These are phyloP conservation scores for Muschampia plurimacula DNA, from an alignment of 2,888 invertebrate genomes.

Conservation along the genomic window DNA sequence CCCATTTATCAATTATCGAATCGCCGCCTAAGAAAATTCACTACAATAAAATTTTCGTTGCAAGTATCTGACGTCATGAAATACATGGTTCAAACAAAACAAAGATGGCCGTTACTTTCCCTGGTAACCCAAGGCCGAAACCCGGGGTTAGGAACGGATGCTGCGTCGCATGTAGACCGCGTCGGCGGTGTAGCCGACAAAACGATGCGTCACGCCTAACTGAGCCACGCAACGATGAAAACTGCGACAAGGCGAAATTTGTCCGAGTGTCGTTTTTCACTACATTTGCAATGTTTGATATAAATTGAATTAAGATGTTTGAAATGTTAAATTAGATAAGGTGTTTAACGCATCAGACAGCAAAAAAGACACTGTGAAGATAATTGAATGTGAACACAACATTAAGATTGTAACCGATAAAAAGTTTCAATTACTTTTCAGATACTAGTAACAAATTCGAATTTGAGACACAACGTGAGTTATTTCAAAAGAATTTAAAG, in stretches of 20 bases:
- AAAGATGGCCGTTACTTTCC: slow-evolving; percentile 49
- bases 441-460: neutral
- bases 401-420: neutral
- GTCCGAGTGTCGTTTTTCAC: slow-evolving; percentile 35
- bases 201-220: slow-evolving; percentile 79
- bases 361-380: slow-evolving; percentile 5
- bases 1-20: too few relatives aligned
- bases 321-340: slow-evolving; percentile 3
- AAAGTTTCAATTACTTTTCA: neutral
- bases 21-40: too few relatives aligned
- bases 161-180: slow-evolving; percentile 78
- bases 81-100: slow-evolving; percentile 39
- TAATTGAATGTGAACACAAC: slow-evolving; percentile 5
- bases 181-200: slow-evolving; percentile 77
- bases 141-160: slow-evolving; percentile 72
- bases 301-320: slow-evolving; percentile 26
- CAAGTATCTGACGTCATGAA: neutral
- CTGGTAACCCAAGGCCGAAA: slow-evolving; percentile 62
- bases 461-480: neutral
- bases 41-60: too few relatives aligned
- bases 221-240: slow-evolving; percentile 71
- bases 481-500: neutral
- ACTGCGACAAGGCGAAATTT: slow-evolving; percentile 45
- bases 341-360: neutral
- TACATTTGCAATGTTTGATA: slow-evolving; percentile 15